Conservation (phyloP, 2,888 invertebrate genomes). For the Limnephilus rhombicus region DNA sequence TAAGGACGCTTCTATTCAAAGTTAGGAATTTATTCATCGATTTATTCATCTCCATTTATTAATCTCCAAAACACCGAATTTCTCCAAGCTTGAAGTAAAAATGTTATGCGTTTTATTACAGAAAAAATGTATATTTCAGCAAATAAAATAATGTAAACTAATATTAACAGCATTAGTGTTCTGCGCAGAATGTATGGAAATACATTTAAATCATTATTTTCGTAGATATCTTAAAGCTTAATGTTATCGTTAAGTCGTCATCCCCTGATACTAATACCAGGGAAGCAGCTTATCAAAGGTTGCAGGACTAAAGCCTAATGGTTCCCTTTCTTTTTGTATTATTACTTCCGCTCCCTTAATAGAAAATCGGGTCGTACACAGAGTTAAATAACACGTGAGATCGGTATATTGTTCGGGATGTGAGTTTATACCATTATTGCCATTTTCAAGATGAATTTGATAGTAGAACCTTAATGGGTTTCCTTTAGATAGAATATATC, state of each 20-base stretch:
- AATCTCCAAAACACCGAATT: too few species aligned
- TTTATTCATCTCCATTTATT: too few species aligned
- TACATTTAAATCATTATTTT: too few species aligned
- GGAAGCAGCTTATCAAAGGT: not conserved
- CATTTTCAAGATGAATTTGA: constrained; percentile 30
- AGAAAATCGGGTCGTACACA: constrained; percentile 38
- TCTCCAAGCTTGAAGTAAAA: too few species aligned
- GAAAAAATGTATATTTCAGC: too few species aligned
- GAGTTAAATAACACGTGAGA: constrained; percentile 54
- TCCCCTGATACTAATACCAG: not conserved
- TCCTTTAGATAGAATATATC: not conserved
- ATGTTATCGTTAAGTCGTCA: not conserved
- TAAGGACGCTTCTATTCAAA: too few species aligned
- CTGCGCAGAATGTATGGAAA: too few species aligned
- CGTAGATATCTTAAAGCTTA: too few species aligned
- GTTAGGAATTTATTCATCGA: too few species aligned
- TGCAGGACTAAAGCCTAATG: not conserved
- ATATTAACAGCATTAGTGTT: too few species aligned
- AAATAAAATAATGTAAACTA: too few species aligned
- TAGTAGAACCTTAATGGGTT: not conserved
- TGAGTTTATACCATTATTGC: constrained; percentile 32
- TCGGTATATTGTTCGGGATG: constrained; percentile 41
- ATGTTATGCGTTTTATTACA: too few species aligned
- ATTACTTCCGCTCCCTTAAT: not conserved
- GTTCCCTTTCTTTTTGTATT: not conserved